phyloP scores from a whole-genome alignment of 2,797 vertebrate genomes.

The Ibycter americanus region DNA sequence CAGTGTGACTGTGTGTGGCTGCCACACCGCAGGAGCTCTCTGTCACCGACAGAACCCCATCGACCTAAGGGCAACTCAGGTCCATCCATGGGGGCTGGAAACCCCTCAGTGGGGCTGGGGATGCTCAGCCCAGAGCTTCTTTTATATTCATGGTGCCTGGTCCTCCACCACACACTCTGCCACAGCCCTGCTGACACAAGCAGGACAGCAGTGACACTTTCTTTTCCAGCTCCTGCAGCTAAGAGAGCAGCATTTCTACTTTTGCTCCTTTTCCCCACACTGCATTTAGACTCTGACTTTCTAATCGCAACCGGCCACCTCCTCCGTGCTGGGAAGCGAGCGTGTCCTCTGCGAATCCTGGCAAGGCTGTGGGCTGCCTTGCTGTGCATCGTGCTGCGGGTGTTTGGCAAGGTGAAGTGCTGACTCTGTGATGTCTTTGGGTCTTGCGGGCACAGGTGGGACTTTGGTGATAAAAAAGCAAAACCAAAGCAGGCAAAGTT shows the following conservation, averaged over 20 bases:
- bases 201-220: background rate
- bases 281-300: background rate
- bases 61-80: background rate
- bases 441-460: background rate
- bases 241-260: background rate
- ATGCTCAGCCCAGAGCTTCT: background rate
- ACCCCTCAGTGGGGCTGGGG: background rate
- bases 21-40: background rate
- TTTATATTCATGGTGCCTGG: background rate
- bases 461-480: background rate
- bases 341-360: background rate
- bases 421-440: background rate
- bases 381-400: accelerated
- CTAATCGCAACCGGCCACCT: background rate
- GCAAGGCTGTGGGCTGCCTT: background rate
- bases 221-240: background rate
- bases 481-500: background rate
- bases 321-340: background rate
- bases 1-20: accelerated
- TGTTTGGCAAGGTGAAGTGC: background rate
- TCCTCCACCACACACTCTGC: background rate
- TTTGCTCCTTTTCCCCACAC: background rate
- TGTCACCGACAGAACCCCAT: background rate
- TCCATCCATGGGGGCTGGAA: background rate
- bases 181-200: accelerated